Evolutionary conservation across 2,113 vertebrate species (phyloP), one percentile per base, ranked within the genome.

Genomic region (Sardina pilchardus): DNA sequence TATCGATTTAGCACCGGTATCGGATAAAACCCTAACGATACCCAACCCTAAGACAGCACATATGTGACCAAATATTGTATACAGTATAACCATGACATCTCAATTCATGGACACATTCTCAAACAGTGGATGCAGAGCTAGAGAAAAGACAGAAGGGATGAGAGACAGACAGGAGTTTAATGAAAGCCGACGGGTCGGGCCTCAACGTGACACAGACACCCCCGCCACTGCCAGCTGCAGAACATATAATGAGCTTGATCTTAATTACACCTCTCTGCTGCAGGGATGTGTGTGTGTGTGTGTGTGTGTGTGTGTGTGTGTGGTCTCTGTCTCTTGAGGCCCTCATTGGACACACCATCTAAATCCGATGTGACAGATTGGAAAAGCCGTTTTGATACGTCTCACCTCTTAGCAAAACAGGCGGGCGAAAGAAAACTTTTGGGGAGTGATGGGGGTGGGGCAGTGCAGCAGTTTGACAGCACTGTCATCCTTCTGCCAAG

Each of bases 331-430:
- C 90, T 87, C 90, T 45, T 19, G 86, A 86, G 88, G 84, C 59
- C 87, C 85, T 45, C 17, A 16, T 87, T 88, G 85, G 88, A 83
- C 89, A 83, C 85, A 82, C 80, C 85, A 81, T 47, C 86, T 82
- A 85, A 91, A 90, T 88, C 86, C 81, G 81, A 91, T 87, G 86
- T 87, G 90, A 87, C 85, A 86, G 86, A 89, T 89, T 89, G 88
- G 90, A 91, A 90, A 89, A 91, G 90, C 88, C 89, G 88, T 86
- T 89, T 88, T 86, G 86, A 90, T 87, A 89, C 63, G 78, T 3
- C 81, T 85, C 85, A 82, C 89, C 85, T 87, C 53, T 81, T 44
- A 83, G 83, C 59, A 67, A 44, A 83, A 71, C 24, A 43, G 36
- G 56, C 17, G 34, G 34, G 6, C 45, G 82, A 63, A 7, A 45